phyloP scores from a whole-genome alignment of 2,113 vertebrate genomes.

The Scophthalmus maximus region DNA sequence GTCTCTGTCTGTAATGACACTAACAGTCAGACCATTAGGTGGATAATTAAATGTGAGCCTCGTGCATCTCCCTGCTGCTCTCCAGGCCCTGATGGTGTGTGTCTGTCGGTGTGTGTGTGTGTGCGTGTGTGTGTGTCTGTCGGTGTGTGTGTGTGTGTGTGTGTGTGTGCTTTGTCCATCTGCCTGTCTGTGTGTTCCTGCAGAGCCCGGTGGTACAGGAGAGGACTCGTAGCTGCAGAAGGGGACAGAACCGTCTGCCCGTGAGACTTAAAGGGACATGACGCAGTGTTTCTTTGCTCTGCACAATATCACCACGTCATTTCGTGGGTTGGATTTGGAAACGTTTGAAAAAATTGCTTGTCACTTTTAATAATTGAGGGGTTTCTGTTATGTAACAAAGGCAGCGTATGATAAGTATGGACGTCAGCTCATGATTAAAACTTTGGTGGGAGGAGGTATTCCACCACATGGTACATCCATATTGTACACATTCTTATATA shows the following conservation, averaged over 20 bases:
- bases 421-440: not conserved
- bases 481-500: too few relatives aligned
- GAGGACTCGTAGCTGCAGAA: not conserved
- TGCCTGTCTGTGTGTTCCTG: conserved; percentile 32
- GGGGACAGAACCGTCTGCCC: not conserved
- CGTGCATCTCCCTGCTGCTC: conserved; percentile 38
- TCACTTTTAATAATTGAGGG: not conserved
- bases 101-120: conserved; percentile 8
- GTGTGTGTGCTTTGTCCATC: conserved; percentile 33
- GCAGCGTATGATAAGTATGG: too few relatives aligned
- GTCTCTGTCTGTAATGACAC: not conserved
- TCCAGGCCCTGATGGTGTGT: conserved; percentile 39
- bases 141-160: conserved; percentile 20
- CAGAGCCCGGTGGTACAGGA: not conserved
- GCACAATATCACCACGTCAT: not conserved
- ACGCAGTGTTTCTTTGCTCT: not conserved
- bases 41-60: conserved; percentile 58
- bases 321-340: not conserved
- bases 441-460: not conserved
- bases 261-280: conserved; percentile 1
- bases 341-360: too few relatives aligned
- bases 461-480: too few relatives aligned
- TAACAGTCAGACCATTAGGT: conserved; percentile 38
- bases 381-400: not conserved
- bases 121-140: conserved; percentile 12